Percentiles rank a stretch among this genome's conserved stretches.
Evolutionary conservation across 2,113 vertebrate species (phyloP).

Genomic region (Speoplatyrhinus poulsoni): DNA sequence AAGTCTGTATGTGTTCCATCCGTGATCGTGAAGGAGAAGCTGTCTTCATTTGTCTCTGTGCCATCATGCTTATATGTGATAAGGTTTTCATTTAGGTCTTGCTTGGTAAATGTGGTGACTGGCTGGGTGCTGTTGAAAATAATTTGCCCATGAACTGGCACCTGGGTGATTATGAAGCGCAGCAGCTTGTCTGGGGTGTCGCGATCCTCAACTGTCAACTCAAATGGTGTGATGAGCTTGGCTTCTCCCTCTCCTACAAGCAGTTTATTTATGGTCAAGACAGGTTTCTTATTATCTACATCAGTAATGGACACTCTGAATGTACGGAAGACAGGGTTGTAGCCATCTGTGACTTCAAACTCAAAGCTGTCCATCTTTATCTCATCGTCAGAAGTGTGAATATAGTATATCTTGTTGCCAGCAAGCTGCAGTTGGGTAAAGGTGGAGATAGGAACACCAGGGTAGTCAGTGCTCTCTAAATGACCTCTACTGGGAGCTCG

Average conservation of each 20-base stretch:
- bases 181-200: conserved; percentile 86
- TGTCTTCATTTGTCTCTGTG: conserved; percentile 85
- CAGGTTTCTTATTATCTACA: conserved; percentile 96
- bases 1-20: conserved; percentile 93
- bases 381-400: conserved; percentile 94
- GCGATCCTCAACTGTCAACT: conserved; percentile 89
- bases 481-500: conserved; percentile 89
- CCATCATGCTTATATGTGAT: conserved; percentile 93
- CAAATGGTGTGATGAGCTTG: conserved; percentile 95
- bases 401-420: conserved; percentile 95
- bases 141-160: conserved; percentile 88
- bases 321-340: conserved; percentile 92
- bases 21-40: conserved; percentile 93
- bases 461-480: conserved; percentile 87
- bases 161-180: conserved; percentile 86
- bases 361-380: conserved; percentile 98
- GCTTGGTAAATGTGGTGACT: conserved; percentile 84
- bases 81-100: conserved; percentile 92
- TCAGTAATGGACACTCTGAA: conserved; percentile 94
- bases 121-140: conserved; percentile 83
- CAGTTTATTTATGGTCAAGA: conserved; percentile 84
- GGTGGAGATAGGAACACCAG: conserved; percentile 85
- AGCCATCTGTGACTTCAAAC: conserved; percentile 96
- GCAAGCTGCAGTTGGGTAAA: conserved; percentile 95
- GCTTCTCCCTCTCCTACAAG: conserved; percentile 84